phyloP scores from a whole-genome alignment of 1,140 invertebrate species.

The Lethrus apterus region DNA sequence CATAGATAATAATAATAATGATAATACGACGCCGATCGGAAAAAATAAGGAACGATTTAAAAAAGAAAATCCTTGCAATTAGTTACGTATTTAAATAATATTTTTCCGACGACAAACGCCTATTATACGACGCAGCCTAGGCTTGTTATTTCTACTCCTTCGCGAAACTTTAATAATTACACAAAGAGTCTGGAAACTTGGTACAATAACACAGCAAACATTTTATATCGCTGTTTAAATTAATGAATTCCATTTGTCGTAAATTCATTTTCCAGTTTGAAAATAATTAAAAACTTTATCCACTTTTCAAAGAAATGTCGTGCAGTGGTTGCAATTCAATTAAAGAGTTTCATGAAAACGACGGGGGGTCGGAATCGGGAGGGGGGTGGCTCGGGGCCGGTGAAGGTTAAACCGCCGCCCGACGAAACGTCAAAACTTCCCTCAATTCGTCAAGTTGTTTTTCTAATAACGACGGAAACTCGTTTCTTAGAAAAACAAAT shows the following conservation, averaged over 20 bases:
- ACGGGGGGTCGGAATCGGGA: neutral
- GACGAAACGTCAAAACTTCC: slow-evolving; percentile 10
- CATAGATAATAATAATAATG: neutral
- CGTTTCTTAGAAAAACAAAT: too few relatives aligned
- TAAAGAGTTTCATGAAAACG: slow-evolving; percentile 30
- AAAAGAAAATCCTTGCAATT: slow-evolving; percentile 2
- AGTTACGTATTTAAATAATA: neutral
- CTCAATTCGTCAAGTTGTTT: too few relatives aligned
- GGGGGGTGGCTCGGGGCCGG: neutral
- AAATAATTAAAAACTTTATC: slow-evolving; percentile 40
- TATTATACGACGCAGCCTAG: too few relatives aligned
- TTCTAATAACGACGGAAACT: too few relatives aligned
- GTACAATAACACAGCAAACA: slow-evolving; percentile 21
- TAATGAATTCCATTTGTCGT: slow-evolving; percentile 18
- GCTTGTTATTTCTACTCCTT: slow-evolving; percentile 7
- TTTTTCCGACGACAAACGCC: too few relatives aligned
- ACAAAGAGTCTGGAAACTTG: slow-evolving; percentile 4
- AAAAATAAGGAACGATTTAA: neutral
- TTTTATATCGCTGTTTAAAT: slow-evolving; percentile 30
- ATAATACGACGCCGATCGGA: neutral
- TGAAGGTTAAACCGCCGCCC: neutral
- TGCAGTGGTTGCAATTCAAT: slow-evolving; percentile 38
- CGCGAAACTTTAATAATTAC: slow-evolving; percentile 16
- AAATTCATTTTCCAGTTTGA: slow-evolving; percentile 35
- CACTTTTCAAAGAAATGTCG: slow-evolving; percentile 36